Base-by-base conservation (phyloP, 2,888 invertebrate genomes). In the Acronicta alni region DNA sequence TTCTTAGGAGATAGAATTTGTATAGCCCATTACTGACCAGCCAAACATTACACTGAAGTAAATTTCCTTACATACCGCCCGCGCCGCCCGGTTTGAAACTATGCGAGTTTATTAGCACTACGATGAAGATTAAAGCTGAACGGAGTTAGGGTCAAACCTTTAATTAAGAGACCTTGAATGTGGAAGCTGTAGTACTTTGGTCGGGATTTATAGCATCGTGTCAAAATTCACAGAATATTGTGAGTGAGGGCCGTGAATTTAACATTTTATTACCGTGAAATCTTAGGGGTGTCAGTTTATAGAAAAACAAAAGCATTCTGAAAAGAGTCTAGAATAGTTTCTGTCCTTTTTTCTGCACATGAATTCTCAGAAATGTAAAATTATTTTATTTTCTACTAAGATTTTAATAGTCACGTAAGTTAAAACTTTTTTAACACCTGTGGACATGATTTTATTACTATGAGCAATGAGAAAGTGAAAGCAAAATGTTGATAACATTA, bases 81-180 rank as follows among this genome's bases (percentile, higher is more conserved):
- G 37, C n/a, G n/a, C n/a, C n/a, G n/a, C n/a, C n/a, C n/a, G n/a
- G n/a, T 65, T 57, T 75, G 73, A 77, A 87, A 85, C 84, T 85
- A 84, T 83, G 79, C 72, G 79, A 78, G 81, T 86, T 86, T 89
- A 87, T 86, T 87, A 87, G 79, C 80, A 75, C 75, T 79, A 80
- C 79, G 85, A 84, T 85, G 84, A 86, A 88, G 87, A 89, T 90
- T 87, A 86, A 89, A 88, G 84, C 86, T 82, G 74, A 77, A 75
- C 79, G 45, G 78, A 78, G 69, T 75, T 72, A 81, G 88, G 87
- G 87, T 86, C 84, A 80, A 79, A 61, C 83, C 80, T 86, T 88
- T 89, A 89, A 89, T 89, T 89, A 89, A 85, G 82, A 81, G 79
- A 80, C 81, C 87, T 82, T 82, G 84, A 84, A 80, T 83, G 79